These are phyloP conservation scores for Pteria penguin DNA, from an alignment of 2,888 invertebrate species.

Conservation along the genomic window DNA sequence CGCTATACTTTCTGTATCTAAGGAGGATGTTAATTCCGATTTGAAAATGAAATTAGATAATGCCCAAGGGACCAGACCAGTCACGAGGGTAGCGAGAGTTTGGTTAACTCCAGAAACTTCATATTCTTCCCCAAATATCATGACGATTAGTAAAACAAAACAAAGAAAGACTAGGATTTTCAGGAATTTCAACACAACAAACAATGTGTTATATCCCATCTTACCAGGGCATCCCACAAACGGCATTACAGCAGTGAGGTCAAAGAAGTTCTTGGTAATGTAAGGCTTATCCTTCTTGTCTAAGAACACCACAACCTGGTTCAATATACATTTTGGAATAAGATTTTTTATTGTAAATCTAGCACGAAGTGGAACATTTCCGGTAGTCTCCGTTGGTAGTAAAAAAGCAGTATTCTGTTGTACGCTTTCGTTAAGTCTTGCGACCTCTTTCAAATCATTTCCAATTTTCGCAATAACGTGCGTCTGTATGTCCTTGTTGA, in stretches of 20 bases:
- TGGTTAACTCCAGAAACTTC: slow-evolving; percentile 53
- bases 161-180: slow-evolving; percentile 50
- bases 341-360: neutral
- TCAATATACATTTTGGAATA: slow-evolving; percentile 45
- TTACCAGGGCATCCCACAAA: slow-evolving; percentile 53
- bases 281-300: slow-evolving; percentile 50
- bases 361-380: neutral
- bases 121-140: slow-evolving; percentile 59
- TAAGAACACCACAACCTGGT: slow-evolving; percentile 45
- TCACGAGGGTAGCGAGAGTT: slow-evolving; percentile 52
- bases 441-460: neutral
- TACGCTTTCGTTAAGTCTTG: slow-evolving; percentile 72
- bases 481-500: no score
- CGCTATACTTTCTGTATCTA: slow-evolving; percentile 67
- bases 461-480: no score
- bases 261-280: slow-evolving; percentile 53
- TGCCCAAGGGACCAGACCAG: slow-evolving; percentile 58
- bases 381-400: neutral
- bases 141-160: slow-evolving; percentile 55
- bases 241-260: slow-evolving; percentile 50
- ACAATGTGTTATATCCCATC: slow-evolving; percentile 40
- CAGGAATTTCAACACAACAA: slow-evolving; percentile 46
- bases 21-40: slow-evolving; percentile 52
- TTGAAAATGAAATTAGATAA: slow-evolving; percentile 56
- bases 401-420: slow-evolving; percentile 64